These are phyloP conservation scores for Cistogaster globosa DNA, from an alignment of 2,888 invertebrate species.

Conservation along the genomic window DNA sequence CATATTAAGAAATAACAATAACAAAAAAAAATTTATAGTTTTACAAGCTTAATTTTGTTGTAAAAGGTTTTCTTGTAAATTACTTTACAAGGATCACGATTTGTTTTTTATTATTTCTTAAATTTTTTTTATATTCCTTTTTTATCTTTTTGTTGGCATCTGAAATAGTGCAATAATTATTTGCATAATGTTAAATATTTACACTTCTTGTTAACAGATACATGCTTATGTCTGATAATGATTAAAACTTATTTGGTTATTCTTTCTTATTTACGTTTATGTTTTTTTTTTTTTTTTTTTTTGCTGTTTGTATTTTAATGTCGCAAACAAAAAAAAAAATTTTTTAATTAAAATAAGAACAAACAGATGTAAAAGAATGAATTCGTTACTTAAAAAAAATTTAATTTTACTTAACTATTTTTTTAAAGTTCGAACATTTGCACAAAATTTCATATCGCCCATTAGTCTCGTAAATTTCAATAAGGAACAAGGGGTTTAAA, in stretches of 20 bases:
- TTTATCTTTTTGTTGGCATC: slow-evolving; percentile 42
- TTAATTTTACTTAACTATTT: no score
- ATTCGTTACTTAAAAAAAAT: no score
- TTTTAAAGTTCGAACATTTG: no score
- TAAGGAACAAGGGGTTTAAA: no score
- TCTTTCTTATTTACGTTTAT: neutral
- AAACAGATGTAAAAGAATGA: neutral
- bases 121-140: slow-evolving; percentile 1
- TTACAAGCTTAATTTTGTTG: slow-evolving; percentile 50
- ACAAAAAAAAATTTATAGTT: neutral
- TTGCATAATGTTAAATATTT: slow-evolving; percentile 71
- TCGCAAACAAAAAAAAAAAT: neutral
- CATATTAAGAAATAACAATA: slow-evolving; percentile 51
- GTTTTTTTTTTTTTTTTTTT: neutral
- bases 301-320: slow-evolving; percentile 4
- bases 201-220: slow-evolving; percentile 70
- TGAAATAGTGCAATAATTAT: slow-evolving; percentile 59
- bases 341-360: neutral
- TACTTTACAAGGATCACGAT: slow-evolving; percentile 15
- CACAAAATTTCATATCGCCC: no score
- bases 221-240: slow-evolving; percentile 58
- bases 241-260: slow-evolving; percentile 42
- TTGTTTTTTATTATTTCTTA: neutral
- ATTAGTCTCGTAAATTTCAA: no score
- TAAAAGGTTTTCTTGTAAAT: slow-evolving; percentile 21